Evolutionary conservation across 2,888 invertebrate genomes (phyloP), one percentile per base, ranked within the genome.

Genomic region (Xanthostigma xanthostigma): DNA sequence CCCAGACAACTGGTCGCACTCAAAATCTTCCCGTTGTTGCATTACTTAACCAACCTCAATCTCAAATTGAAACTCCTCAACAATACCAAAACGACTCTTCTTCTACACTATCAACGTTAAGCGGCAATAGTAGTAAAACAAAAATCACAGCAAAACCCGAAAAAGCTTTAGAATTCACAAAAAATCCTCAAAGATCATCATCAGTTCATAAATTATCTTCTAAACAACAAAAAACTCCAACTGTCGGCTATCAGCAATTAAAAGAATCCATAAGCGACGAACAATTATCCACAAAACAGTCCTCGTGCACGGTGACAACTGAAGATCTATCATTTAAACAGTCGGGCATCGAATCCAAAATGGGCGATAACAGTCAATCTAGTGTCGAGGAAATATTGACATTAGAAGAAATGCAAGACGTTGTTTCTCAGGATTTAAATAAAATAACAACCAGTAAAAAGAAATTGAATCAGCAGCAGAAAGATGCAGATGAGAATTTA

Each of bases 401-500:
- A 53, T 63, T 50, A 39, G 53, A 53, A 39, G 44, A 50, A 50
- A 46, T 41, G 36, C 47, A 44, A 50, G 59, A 56, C 9, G 66
- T 69, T 34, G 60, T 48, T 11, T 41, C 46, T 10, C 64, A 63
- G 54, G 62, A 64, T 43, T 63, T 61, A 48, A 61, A 63, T 51
- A 64, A 62, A 51, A 58, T 63, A 62, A 72, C 62, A 73, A 76
- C 62, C 64, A 75, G 56, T 68, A 78, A 65, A 57, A 79, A 76
- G 42, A 77, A 76, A 1, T 61, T 78, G 40, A 67, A 68, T 44
- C 78, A 78, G 57, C 66, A 75, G 3, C 56, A 53, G 55, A 57
- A 53, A 54, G 79, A 81, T 57, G 83, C 83, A 9, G 84, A 84
- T 57, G 84, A 84, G 64, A 81, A 83, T 64, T 66, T 83, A 44